Conservation (phyloP, 1,140 invertebrate species). For the Monomorium pharaonis region DNA sequence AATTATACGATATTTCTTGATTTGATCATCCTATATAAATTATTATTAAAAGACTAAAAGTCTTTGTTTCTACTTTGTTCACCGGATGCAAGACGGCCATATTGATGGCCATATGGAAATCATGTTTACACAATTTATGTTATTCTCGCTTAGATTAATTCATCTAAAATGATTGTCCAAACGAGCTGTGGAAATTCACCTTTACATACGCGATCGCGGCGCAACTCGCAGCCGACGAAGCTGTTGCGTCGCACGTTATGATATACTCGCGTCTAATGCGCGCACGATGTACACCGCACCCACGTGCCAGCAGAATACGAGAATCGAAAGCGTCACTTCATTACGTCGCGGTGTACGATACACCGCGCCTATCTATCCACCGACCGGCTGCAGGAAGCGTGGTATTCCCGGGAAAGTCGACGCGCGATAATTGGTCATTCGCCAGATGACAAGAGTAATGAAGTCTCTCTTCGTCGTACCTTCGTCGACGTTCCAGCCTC, state of each 20-base stretch:
- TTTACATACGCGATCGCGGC: background rate
- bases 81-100: background rate
- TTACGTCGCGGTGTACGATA: constrained; percentile 14
- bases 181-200: background rate
- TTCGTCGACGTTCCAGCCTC: background rate
- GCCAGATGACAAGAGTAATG: constrained; percentile 35
- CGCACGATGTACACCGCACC: constrained; percentile 43
- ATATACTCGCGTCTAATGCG: constrained; percentile 33
- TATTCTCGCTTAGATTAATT: background rate
- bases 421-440: constrained; percentile 37
- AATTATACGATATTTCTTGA: background rate
- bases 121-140: background rate
- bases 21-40: background rate
- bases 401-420: constrained; percentile 24
- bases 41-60: background rate
- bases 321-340: constrained; percentile 49
- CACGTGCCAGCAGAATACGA: constrained; percentile 30
- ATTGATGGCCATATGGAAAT: background rate
- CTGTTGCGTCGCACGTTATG: constrained; percentile 3
- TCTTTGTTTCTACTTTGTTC: background rate
- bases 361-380: background rate
- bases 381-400: background rate
- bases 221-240: background rate
- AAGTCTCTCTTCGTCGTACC: constrained; percentile 31
- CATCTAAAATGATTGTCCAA: background rate